Conservation (phyloP, 2,113 vertebrate genomes). For the Tachuris rubrigastra region DNA sequence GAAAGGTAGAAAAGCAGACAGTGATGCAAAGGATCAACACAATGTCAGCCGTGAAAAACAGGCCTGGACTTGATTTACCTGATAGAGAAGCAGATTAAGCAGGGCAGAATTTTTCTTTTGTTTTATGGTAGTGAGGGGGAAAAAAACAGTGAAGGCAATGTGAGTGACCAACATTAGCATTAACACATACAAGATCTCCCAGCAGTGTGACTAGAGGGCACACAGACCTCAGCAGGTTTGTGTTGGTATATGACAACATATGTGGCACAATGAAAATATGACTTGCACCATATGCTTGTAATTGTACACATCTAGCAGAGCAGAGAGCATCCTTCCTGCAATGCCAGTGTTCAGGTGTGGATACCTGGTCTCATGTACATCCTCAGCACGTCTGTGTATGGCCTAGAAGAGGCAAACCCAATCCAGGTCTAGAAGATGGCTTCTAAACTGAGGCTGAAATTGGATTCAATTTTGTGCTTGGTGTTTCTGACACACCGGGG, state of each 20-base stretch:
- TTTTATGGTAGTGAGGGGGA: rapidly evolving
- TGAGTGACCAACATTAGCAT: not conserved
- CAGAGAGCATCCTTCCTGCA: not conserved
- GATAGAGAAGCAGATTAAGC: not conserved
- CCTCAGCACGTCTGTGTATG: not conserved
- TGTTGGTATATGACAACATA: not conserved
- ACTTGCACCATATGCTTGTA: not conserved
- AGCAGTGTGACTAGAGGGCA: not conserved
- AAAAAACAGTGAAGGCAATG: not conserved
- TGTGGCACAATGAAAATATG: not conserved
- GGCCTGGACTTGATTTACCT: not conserved
- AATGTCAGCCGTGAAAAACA: not conserved
- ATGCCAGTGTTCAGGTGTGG: not conserved
- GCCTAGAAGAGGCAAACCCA: not conserved
- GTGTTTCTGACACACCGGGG: no score
- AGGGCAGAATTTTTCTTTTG: not conserved
- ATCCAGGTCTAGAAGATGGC: not conserved
- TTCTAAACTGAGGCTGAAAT: not conserved
- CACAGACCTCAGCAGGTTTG: not conserved
- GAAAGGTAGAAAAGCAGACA: not conserved
- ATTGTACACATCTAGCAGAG: not conserved
- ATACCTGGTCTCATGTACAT: not conserved
- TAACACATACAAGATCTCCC: not conserved
- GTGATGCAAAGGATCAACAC: not conserved
- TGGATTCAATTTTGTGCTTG: not conserved